Percentiles rank a stretch among this genome's conserved stretches.
Evolutionary conservation across 2,113 vertebrate species (phyloP).

Genomic region (Pleuronectes platessa): DNA sequence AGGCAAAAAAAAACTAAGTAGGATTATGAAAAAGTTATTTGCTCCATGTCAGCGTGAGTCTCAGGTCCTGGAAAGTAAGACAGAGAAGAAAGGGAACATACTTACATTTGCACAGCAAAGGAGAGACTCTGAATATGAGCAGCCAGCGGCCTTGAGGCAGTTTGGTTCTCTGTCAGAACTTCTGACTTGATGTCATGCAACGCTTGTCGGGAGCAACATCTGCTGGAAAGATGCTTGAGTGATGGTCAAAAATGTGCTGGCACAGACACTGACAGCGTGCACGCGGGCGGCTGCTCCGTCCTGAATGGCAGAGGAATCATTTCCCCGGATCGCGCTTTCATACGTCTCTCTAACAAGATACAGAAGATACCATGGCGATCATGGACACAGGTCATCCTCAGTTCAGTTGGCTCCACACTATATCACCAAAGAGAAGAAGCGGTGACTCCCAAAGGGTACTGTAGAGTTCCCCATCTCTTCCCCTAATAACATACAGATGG

Average conservation of each 20-base stretch:
- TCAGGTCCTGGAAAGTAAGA: conserved; percentile 46
- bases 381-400: conserved; percentile 69
- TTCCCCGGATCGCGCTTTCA: conserved; percentile 30
- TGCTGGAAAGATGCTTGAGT: conserved; percentile 82
- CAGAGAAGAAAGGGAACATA: conserved; percentile 39
- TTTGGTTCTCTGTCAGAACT: conserved; percentile 73
- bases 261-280: conserved; percentile 66
- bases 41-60: conserved; percentile 64
- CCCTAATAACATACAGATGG: conserved; percentile 84
- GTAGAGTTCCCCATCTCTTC: conserved; percentile 68
- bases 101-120: conserved; percentile 63
- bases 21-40: conserved; percentile 76
- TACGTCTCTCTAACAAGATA: conserved; percentile 23
- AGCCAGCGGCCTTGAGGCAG: conserved; percentile 72
- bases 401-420: conserved; percentile 62
- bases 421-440: conserved; percentile 64
- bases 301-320: conserved; percentile 30
- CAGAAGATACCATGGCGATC: conserved; percentile 33
- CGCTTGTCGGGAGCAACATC: conserved; percentile 78
- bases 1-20: conserved; percentile 52
- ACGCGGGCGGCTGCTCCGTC: conserved; percentile 42
- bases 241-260: conserved; percentile 80
- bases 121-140: conserved; percentile 51
- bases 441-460: conserved; percentile 60
- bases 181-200: conserved; percentile 76